A percentile compares a stretch with the other conserved stretches of the same genome.
phyloP scores from a whole-genome alignment of 1,140 invertebrate genomes.

The Holcopasites calliopsidis region DNA sequence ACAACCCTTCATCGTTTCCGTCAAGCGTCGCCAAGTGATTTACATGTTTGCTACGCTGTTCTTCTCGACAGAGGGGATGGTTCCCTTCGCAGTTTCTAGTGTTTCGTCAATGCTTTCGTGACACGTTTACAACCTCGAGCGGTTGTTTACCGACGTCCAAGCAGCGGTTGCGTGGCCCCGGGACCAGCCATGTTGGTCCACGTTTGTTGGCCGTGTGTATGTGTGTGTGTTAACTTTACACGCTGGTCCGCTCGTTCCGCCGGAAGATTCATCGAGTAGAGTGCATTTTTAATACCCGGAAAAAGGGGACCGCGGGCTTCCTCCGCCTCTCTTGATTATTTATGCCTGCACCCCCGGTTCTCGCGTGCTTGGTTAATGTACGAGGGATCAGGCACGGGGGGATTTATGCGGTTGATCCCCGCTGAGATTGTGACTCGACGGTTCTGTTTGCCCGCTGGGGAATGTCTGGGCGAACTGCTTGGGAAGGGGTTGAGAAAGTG shows the following conservation, averaged over 20 bases:
- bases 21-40: conserved; percentile 32
- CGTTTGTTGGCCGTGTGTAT: not conserved
- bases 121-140: conserved; percentile 49
- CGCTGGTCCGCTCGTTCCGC: not conserved
- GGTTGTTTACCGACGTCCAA: conserved; percentile 49
- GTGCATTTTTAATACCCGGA: conserved; percentile 45
- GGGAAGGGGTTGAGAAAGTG: no score
- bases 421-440: no score
- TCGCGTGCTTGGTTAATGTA: conserved; percentile 6
- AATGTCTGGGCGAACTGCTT: no score
- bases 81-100: conserved; percentile 24
- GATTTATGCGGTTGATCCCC: conserved; percentile 2
- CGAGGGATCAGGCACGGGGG: not conserved
- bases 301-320: conserved; percentile 12
- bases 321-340: not conserved
- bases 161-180: conserved; percentile 8
- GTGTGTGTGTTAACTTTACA: not conserved
- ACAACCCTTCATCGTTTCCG: not conserved
- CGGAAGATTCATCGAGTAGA: conserved; percentile 39
- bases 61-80: conserved; percentile 6
- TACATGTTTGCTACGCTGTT: conserved; percentile 55
- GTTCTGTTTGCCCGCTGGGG: no score
- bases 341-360: no score
- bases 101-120: conserved; percentile 57
- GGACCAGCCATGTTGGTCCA: not conserved